Evolutionary conservation across 2,888 invertebrate genomes (phyloP), one percentile per base, ranked within the genome.

Genomic region (Prosopocoilus inquinatus): DNA sequence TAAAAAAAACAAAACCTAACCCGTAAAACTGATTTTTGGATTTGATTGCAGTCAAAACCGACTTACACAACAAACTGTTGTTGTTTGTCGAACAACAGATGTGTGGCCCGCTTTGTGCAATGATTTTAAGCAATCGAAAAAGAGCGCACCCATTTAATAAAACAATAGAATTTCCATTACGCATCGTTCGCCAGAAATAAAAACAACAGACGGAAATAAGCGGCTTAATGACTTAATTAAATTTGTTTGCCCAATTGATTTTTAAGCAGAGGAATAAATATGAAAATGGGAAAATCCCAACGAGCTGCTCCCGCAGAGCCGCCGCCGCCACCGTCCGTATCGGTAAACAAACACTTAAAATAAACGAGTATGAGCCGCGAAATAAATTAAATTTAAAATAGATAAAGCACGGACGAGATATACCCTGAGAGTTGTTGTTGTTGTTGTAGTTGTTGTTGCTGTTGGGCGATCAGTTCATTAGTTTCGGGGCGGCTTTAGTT

Each of bases 381-480:
- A 41, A 41, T 41, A 41, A 41, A 41, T 41, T 41, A 9, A 41
- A 41, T 15, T 41, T 13, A 41, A 41, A 41, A 41, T 9, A 41
- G 41, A 41, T 15, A 15, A 41, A 41, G 13, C 15, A 9, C 15
- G 41, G 16, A 15, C 41, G 41, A 41, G 16, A 9, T 2, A 9
- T 2, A 28, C 20, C 20, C 20, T 5, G 20, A 28, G 7, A 28
- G 20, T 41, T 15, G 41, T 16, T 16, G 16, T n/a, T n/a, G n/a
- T n/a, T n/a, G n/a, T n/a, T n/a, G n/a, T n/a, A n/a, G n/a, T n/a
- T n/a, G n/a, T n/a, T n/a, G 41, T 15, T 15, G 16, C 15, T 41
- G 41, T 41, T 41, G 41, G 15, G 16, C 41, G 9, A 41, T 15
- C 16, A 41, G 13, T 41, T 41, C 41, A 11, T 41, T 11, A 41